Base-by-base conservation (phyloP, 2,888 invertebrate species). In the Sisyra terminalis region DNA sequence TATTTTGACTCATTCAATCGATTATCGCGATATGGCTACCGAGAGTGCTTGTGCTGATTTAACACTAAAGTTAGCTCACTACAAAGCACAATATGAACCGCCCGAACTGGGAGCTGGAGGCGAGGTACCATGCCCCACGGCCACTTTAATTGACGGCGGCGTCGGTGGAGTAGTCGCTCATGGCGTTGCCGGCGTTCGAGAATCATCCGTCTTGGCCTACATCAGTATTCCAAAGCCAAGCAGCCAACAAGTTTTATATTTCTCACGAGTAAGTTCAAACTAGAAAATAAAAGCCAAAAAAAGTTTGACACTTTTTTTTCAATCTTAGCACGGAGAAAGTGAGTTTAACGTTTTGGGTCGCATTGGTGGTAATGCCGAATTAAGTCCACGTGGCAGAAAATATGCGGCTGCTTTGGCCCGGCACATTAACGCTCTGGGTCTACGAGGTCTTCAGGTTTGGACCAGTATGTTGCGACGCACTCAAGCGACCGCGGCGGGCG, bases 241-340 rank as follows among this genome's bases (percentile, higher is more conserved):
- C 49, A 81, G 85, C 4, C 81, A 90, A 54, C 82, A 90, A 53
- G 86, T 88, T 5, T 72, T 93, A 47, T 94, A 89, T 59, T 79
- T 94, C 54, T 88, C 89, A 43, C 69, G 92, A 67, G 89, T 89
- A 65, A 72, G 78, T 67, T 35, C 17, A 29, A n/a, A n/a, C n/a
- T n/a, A n/a, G n/a, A n/a, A n/a, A n/a, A n/a, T n/a, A n/a, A n/a
- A n/a, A n/a, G n/a, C n/a, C n/a, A n/a, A 18, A 10, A 17, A 9
- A 37, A 37, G 15, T 17, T 37, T 2, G 15, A 4, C 17, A n/a
- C 18, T 11, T 18, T 16, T 37, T 13, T 45, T 60, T 3, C n/a
- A n/a, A n/a, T n/a, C n/a, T n/a, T 59, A 88, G 86, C 93, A 94
- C 59, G 93, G 93, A 2, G 93, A 94, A 61, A 89, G 88, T 57